phyloP scores from a whole-genome alignment of 1,140 invertebrate genomes.

The Drosophila neocordata region DNA sequence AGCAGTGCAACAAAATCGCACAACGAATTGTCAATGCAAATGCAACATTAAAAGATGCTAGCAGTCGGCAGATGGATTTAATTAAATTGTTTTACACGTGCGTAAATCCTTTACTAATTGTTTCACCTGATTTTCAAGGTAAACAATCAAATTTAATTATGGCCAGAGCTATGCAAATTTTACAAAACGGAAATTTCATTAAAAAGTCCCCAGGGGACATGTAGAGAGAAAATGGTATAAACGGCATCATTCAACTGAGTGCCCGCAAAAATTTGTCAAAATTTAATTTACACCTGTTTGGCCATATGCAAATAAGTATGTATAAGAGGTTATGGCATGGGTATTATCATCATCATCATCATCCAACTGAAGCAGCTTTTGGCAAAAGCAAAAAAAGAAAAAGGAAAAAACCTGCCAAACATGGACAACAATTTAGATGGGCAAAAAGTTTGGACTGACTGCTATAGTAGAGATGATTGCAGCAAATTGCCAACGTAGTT shows the following conservation, averaged over 20 bases:
- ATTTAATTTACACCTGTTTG: constrained; percentile 56
- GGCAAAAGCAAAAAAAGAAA: background rate
- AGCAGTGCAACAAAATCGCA: constrained; percentile 1
- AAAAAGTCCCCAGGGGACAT: constrained; percentile 12
- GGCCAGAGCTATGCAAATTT: constrained; percentile 27
- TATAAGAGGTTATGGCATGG: background rate
- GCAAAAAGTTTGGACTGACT: constrained; percentile 3
- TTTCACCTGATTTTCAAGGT: constrained; percentile 24
- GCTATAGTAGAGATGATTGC: constrained; percentile 54
- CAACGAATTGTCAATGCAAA: constrained; percentile 43
- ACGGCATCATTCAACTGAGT: background rate
- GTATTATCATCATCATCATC: background rate
- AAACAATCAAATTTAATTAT: constrained; percentile 57
- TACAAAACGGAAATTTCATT: constrained; percentile 33
- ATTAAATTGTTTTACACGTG: constrained; percentile 70
- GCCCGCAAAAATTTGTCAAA: constrained; percentile 52
- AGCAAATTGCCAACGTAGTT: constrained; percentile 61
- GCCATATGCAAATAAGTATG: constrained; percentile 43
- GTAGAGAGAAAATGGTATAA: background rate
- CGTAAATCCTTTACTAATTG: constrained; percentile 54
- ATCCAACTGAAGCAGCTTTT: constrained; percentile 13
- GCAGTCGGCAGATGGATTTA: constrained; percentile 43
- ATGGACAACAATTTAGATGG: constrained; percentile 37
- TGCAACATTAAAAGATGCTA: constrained; percentile 34
- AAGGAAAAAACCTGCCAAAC: constrained; percentile 19